Percentiles rank a stretch among this genome's conserved stretches.
These are phyloP conservation scores for Rotaria socialis DNA, from an alignment of 2,888 invertebrate genomes.

Conservation along the genomic window DNA sequence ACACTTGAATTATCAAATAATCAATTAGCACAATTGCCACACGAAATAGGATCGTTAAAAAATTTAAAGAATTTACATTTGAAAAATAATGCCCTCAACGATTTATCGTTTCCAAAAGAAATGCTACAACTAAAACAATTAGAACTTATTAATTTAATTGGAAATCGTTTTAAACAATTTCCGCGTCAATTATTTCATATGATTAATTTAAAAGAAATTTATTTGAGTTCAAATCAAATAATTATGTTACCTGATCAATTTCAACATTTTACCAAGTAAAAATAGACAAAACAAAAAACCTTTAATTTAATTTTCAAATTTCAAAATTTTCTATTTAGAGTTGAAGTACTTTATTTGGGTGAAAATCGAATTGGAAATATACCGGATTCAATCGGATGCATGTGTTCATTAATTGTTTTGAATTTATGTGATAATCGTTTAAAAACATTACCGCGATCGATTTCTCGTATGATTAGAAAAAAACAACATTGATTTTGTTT, in stretches of 20 bases:
- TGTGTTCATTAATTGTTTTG: slow-evolving; percentile 79
- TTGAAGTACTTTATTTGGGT: slow-evolving; percentile 84
- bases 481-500: not conserved
- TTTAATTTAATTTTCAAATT: not conserved
- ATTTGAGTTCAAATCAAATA: slow-evolving; percentile 83
- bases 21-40: slow-evolving; percentile 72
- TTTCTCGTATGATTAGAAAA: not conserved
- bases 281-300: too few relatives aligned
- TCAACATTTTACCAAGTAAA: slow-evolving; percentile 68
- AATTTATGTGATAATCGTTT: slow-evolving; percentile 84
- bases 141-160: slow-evolving; percentile 85
- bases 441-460: slow-evolving; percentile 58
- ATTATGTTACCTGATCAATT: slow-evolving; percentile 75
- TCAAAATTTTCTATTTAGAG: slow-evolving; percentile 62
- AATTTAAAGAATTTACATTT: slow-evolving; percentile 71
- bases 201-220: slow-evolving; percentile 73
- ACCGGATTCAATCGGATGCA: slow-evolving; percentile 81
- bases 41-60: slow-evolving; percentile 64
- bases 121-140: slow-evolving; percentile 69
- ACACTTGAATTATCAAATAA: slow-evolving; percentile 82
- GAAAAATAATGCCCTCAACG: slow-evolving; percentile 79
- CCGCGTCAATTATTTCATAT: slow-evolving; percentile 81
- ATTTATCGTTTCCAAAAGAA: slow-evolving; percentile 80
- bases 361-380: slow-evolving; percentile 79
- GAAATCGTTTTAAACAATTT: slow-evolving; percentile 75